Percentiles rank a stretch among this genome's conserved stretches.
Evolutionary conservation across 1,140 invertebrate species (phyloP).

Genomic region (Dolichoris vasculosae): DNA sequence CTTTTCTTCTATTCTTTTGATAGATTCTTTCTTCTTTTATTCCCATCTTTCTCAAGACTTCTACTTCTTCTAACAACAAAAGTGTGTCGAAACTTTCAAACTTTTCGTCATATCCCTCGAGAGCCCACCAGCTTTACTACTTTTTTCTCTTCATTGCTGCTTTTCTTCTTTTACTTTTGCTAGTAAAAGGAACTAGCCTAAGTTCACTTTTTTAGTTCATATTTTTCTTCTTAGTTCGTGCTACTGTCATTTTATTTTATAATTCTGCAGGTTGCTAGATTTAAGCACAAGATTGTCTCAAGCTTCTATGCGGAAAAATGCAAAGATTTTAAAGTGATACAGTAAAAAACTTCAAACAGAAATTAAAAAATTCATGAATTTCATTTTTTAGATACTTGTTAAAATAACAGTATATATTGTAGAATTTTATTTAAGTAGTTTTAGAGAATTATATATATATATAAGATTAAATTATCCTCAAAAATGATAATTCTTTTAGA

Average conservation of each 20-base stretch:
- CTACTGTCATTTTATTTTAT: slow-evolving; percentile 29
- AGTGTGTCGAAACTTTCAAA: slow-evolving; percentile 66
- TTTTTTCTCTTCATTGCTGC: background rate
- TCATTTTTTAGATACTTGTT: background rate
- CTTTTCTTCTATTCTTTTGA: slow-evolving; percentile 26
- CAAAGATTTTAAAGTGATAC: slow-evolving; percentile 41
- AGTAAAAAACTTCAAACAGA: slow-evolving; percentile 14
- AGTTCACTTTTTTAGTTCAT: background rate
- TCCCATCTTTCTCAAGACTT: slow-evolving; percentile 54
- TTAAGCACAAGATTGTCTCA: background rate
- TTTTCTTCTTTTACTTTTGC: background rate
- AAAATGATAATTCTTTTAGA: too few species aligned
- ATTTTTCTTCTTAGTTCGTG: background rate
- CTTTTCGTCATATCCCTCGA: slow-evolving; percentile 41
- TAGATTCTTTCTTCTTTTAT: slow-evolving; percentile 43
- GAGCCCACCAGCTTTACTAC: slow-evolving; percentile 18
- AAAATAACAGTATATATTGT: background rate
- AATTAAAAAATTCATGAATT: background rate
- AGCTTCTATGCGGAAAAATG: slow-evolving; percentile 42
- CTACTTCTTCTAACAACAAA: slow-evolving; percentile 54
- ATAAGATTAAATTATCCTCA: too few species aligned
- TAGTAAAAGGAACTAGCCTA: background rate
- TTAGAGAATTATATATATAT: too few species aligned
- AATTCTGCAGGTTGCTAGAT: slow-evolving; percentile 40
- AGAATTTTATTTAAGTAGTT: too few species aligned